Conservation (phyloP, 1,140 invertebrate genomes). For the Oryzaephilus surinamensis region DNA sequence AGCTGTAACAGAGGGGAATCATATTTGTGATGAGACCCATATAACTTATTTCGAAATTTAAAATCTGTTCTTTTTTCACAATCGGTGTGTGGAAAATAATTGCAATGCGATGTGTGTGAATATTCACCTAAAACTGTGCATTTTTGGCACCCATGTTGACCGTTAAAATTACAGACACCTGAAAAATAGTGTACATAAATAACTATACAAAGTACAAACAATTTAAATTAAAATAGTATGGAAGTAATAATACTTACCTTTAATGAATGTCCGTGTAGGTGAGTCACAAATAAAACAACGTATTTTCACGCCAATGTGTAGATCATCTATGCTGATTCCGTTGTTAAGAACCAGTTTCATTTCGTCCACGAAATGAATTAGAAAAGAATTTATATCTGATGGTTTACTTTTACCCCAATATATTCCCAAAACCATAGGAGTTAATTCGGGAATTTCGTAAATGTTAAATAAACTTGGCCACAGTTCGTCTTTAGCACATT, state of each 20-base stretch:
- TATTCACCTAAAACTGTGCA: constrained; percentile 21
- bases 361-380: constrained; percentile 14
- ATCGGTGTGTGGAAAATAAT: constrained; percentile 18
- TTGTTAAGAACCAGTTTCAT: constrained; percentile 2
- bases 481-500: constrained; percentile 19
- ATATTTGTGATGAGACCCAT: constrained; percentile 20
- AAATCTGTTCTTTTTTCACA: constrained; percentile 17
- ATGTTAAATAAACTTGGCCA: constrained; percentile 27
- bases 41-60: constrained; percentile 16
- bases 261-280: constrained; percentile 15
- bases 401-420: constrained; percentile 18
- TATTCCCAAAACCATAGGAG: constrained; percentile 12
- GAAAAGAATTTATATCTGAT: constrained; percentile 5
- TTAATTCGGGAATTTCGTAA: constrained; percentile 11
- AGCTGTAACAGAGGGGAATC: constrained; percentile 15
- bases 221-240: too few species aligned
- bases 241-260: constrained; percentile 17
- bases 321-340: constrained; percentile 1
- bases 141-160: constrained; percentile 19
- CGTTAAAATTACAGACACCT: constrained; percentile 20
- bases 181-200: constrained; percentile 11
- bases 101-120: constrained; percentile 17
- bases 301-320: constrained; percentile 6
- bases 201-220: not conserved
- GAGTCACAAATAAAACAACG: constrained; percentile 18